phyloP scores from a whole-genome alignment of 1,140 invertebrate species.

The Drosophila tsacasi region DNA sequence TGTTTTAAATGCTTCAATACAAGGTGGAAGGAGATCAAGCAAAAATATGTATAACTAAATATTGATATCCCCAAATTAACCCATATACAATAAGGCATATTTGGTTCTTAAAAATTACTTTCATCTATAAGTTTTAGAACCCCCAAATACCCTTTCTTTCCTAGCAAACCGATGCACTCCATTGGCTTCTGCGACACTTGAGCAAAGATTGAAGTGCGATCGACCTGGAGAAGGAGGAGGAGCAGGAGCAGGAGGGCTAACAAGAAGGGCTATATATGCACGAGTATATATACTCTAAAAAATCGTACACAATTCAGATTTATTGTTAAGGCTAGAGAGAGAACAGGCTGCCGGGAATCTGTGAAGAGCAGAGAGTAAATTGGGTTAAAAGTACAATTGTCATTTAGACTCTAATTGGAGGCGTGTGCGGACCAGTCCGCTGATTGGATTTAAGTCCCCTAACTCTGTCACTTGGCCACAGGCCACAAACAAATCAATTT shows the following conservation, averaged over 20 bases:
- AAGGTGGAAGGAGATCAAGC: no score
- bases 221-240: conserved; percentile 6
- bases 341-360: conserved; percentile 46
- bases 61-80: background rate
- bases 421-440: conserved; percentile 72
- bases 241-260: conserved; percentile 2
- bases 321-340: conserved; percentile 64
- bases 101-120: background rate
- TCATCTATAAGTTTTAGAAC: no score
- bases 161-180: conserved; percentile 33
- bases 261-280: conserved; percentile 7
- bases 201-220: conserved; percentile 48
- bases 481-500: conserved; percentile 80
- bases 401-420: conserved; percentile 81
- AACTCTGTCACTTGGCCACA: conserved; percentile 75
- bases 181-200: conserved; percentile 45
- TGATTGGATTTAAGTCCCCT: conserved; percentile 69
- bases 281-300: conserved; percentile 22
- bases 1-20: no score
- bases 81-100: background rate
- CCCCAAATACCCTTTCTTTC: conserved; percentile 8
- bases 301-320: conserved; percentile 72
- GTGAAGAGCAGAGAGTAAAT: conserved; percentile 60
- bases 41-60: no score
- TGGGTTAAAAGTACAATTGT: conserved; percentile 83